Evolutionary conservation across 1,140 invertebrate genomes (phyloP), one percentile per base, ranked within the genome.

Genomic region (Drosophila eugracilis): DNA sequence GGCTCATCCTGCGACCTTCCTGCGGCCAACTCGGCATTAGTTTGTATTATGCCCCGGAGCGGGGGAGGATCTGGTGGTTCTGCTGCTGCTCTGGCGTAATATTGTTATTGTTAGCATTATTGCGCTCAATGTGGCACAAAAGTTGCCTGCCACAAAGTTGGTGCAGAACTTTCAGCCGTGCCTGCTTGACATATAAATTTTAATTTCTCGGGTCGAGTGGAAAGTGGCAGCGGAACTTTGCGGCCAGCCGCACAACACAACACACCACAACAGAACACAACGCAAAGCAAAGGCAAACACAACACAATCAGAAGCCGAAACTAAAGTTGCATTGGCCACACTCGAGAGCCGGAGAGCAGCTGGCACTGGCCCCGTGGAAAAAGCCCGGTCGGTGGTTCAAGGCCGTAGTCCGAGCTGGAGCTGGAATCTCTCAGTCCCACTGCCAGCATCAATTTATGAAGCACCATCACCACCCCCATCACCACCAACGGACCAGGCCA

Each of bases 151-250:
- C 37, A 67, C 79, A 84, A 65, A 78, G 75, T 72, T 84, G 65
- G 54, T 70, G 45, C 52, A 19, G 24, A 76, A 75, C 70, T 86
- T 88, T 81, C 32, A 42, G 50, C 65, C 67, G 59, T 60, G 66
- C 50, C 59, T 65, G 66, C 80, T 78, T 85, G 80, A 78, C 78
- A 81, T 73, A 88, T 81, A 81, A 81, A 74, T 86, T 88, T 75
- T 86, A 69, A 88, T 86, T 78, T 84, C 54, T 52, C 10, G 59
- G 28, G 19, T 45, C 42, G 30, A 69, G 47, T 50, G 34, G 57
- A 45, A 55, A 70, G 76, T 66, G 60, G 41, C 48, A 53, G 58
- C 24, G 48, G 71, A 74, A 45, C 63, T 73, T 67, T 80, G 60
- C 28, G 57, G 77, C 42, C 42, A 45, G 22, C 42, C 42, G 42